These are phyloP conservation scores for Habroteleia sp. DNA, from an alignment of 2,888 invertebrate species.

Conservation along the genomic window DNA sequence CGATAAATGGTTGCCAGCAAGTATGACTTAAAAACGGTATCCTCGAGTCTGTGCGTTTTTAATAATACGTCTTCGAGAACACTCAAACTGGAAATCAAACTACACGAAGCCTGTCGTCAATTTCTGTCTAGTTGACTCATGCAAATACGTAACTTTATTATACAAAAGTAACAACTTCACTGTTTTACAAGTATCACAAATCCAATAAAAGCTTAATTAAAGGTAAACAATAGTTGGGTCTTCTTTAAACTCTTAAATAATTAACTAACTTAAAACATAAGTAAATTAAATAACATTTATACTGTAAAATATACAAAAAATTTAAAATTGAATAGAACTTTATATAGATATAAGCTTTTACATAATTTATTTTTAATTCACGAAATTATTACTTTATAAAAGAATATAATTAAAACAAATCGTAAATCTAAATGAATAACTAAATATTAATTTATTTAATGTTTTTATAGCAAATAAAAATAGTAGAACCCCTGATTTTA, in stretches of 20 bases:
- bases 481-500: too few species aligned
- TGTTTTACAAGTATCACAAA: conserved; percentile 30
- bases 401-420: too few species aligned
- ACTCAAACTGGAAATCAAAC: conserved; percentile 38
- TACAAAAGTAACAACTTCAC: conserved; percentile 41
- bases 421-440: too few species aligned
- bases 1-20: conserved; percentile 32
- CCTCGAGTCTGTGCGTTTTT: conserved; percentile 26
- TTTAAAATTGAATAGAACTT: too few species aligned
- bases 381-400: too few species aligned
- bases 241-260: conserved; percentile 9
- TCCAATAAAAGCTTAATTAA: conserved; percentile 31
- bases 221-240: conserved; percentile 35
- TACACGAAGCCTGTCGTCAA: conserved; percentile 27
- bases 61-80: conserved; percentile 49
- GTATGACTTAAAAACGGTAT: conserved; percentile 41
- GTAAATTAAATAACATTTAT: neutral
- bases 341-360: too few species aligned
- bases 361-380: too few species aligned
- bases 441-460: too few species aligned
- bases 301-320: neutral
- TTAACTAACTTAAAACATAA: neutral
- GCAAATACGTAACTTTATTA: conserved; percentile 55
- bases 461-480: too few species aligned
- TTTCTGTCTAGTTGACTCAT: conserved; percentile 35